Evolutionary conservation across 2,113 vertebrate genomes (phyloP).

Genomic region (human): GRCh38 chr1:22329501-22330000

Average conservation of each 20-base stretch:
- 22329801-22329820: neutral
- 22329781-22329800: neutral
- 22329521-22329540: neutral
- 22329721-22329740: neutral
- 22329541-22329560: neutral
- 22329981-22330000: neutral
- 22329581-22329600: neutral
- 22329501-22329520: neutral
- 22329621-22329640: neutral
- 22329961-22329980: neutral
- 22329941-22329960: neutral
- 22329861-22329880: neutral
- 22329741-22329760: neutral
- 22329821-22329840: neutral
- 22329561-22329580: neutral
- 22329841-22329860: accelerated
- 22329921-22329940: accelerated
- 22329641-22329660: neutral
- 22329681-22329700: too few relatives aligned
- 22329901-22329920: neutral
- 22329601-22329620: neutral
- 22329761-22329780: neutral
- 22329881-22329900: neutral
- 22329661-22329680: neutral
- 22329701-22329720: neutral